Percentiles rank a stretch among this genome's conserved stretches.
Conservation (phyloP, 2,797 vertebrate species). For the Lateolabrax maculatus region DNA sequence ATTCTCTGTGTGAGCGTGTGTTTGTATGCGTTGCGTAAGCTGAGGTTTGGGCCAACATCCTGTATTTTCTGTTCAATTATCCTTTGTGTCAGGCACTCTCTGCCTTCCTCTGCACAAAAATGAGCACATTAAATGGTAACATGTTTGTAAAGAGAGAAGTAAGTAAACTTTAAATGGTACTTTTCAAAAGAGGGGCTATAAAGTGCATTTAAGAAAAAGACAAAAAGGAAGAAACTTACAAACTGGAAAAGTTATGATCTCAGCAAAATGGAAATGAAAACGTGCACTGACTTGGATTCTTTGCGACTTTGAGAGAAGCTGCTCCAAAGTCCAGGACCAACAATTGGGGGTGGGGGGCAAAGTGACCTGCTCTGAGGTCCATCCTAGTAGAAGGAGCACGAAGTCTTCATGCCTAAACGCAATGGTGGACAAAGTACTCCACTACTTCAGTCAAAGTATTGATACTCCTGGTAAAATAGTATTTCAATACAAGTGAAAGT, state of each 20-base stretch:
- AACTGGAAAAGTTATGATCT: neutral
- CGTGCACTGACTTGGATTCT: neutral
- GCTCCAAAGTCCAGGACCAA: neutral
- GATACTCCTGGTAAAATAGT: too few relatives aligned
- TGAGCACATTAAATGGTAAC: neutral
- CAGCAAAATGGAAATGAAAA: neutral
- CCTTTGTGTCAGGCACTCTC: neutral
- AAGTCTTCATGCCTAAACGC: too few relatives aligned
- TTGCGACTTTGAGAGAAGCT: neutral
- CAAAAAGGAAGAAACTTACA: neutral
- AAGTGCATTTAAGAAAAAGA: neutral
- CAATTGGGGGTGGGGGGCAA: too few relatives aligned
- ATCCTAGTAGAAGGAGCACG: neutral
- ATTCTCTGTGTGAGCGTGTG: neutral
- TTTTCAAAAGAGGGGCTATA: neutral
- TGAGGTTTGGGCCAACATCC: neutral
- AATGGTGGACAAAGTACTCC: too few relatives aligned
- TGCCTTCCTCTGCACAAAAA: neutral
- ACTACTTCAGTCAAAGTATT: too few relatives aligned
- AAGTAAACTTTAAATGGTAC: neutral
- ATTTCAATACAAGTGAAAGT: too few relatives aligned
- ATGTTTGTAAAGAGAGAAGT: neutral
- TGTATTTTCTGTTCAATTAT: slow-evolving; percentile 3
- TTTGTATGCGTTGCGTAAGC: neutral
- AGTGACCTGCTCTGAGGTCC: neutral